A percentile compares a stretch with the other conserved stretches of the same genome.
These are phyloP conservation scores for Fringilla coelebs DNA, from an alignment of 2,797 vertebrate genomes.

Conservation along the genomic window DNA sequence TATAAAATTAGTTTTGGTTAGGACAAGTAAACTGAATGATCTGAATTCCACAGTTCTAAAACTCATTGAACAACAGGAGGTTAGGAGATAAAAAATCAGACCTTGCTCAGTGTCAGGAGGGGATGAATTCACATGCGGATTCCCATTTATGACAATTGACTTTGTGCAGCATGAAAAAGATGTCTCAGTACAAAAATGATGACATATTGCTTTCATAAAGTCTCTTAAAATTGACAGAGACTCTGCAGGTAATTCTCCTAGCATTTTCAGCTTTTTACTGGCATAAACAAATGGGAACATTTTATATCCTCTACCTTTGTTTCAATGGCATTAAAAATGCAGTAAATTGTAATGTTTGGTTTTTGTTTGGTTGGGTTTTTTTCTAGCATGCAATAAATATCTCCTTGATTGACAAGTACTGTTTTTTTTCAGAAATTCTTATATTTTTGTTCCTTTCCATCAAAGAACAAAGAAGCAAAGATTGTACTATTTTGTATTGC, in stretches of 20 bases:
- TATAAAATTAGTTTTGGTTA: background rate
- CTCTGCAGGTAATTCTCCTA: background rate
- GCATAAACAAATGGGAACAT: background rate
- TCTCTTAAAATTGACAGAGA: background rate
- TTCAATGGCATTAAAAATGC: background rate
- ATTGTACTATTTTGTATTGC: background rate
- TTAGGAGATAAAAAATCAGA: background rate
- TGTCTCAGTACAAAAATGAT: background rate
- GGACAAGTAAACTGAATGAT: background rate
- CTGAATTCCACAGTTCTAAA: background rate
- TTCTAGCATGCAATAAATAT: background rate
- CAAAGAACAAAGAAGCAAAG: background rate
- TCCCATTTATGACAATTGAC: background rate
- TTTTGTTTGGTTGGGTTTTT: rapidly evolving
- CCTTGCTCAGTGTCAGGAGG: background rate
- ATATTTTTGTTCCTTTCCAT: background rate
- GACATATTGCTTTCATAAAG: background rate
- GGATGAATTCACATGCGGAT: background rate
- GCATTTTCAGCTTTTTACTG: background rate
- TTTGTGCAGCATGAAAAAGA: background rate
- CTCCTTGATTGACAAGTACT: background rate
- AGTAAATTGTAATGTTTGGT: background rate
- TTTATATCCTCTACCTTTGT: background rate
- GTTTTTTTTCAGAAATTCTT: background rate
- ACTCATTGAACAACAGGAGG: background rate